Evolutionary conservation across 2,113 vertebrate species (phyloP).

Genomic region (Rhombomys opimus): DNA sequence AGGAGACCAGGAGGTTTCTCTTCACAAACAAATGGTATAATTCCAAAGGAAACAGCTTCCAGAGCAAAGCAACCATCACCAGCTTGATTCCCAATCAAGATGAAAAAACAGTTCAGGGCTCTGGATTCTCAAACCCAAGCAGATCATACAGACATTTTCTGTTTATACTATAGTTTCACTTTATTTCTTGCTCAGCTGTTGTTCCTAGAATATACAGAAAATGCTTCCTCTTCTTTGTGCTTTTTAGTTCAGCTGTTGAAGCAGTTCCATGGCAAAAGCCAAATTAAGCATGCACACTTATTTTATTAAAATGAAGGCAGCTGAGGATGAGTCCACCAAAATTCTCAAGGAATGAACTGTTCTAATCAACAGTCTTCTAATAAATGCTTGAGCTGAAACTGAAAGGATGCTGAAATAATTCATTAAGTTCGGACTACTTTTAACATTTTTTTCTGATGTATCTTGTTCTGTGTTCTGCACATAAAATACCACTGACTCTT

Average conservation of each 20-base stretch:
- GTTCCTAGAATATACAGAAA: not conserved
- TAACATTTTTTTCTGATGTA: conserved; percentile 45
- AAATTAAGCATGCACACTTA: conserved; percentile 63
- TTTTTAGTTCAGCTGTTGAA: conserved; percentile 11
- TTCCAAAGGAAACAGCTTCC: not conserved
- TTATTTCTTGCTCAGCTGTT: conserved; percentile 27
- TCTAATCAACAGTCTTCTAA: conserved; percentile 64
- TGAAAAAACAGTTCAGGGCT: conserved; percentile 13
- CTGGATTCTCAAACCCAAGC: not conserved
- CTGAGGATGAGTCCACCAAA: conserved; percentile 58
- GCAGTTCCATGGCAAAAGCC: conserved; percentile 14
- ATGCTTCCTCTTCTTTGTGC: not conserved
- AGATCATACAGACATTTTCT: not conserved
- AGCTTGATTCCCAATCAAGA: conserved; percentile 21
- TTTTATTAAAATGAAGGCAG: conserved; percentile 60
- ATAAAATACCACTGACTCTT: conserved; percentile 20
- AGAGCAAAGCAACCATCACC: not conserved
- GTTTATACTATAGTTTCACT: not conserved
- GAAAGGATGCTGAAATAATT: conserved; percentile 51
- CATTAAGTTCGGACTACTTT: conserved; percentile 49
- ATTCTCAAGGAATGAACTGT: conserved; percentile 44
- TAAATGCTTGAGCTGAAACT: conserved; percentile 50
- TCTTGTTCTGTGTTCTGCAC: not conserved
- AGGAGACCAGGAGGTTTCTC: not conserved
- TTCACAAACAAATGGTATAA: not conserved